Conservation (phyloP, 1,140 invertebrate species). For the Spodoptera litura region DNA sequence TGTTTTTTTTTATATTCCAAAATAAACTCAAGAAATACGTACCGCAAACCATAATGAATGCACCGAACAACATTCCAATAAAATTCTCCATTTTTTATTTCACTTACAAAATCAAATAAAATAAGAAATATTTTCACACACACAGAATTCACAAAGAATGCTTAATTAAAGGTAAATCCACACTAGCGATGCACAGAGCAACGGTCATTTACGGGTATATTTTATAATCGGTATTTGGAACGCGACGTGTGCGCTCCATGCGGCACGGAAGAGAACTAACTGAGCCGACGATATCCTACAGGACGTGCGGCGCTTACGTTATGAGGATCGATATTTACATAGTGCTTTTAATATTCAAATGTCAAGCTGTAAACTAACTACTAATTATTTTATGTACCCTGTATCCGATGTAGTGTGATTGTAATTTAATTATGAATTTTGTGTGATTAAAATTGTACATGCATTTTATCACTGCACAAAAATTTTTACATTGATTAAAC, state of each 20-base stretch:
- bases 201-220: slow-evolving; percentile 52
- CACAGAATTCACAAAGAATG: slow-evolving; percentile 32
- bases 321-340: slow-evolving; percentile 85
- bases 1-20: background rate
- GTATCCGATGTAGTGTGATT: slow-evolving; percentile 19
- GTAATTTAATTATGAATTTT: slow-evolving; percentile 1
- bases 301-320: slow-evolving; percentile 74
- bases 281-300: slow-evolving; percentile 77
- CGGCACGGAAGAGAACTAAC: slow-evolving; percentile 80
- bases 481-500: too few relatives aligned
- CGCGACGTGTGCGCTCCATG: slow-evolving; percentile 76
- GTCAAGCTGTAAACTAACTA: slow-evolving; percentile 58
- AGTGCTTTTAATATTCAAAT: slow-evolving; percentile 81
- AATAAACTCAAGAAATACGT: slow-evolving; percentile 6
- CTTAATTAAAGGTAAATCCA: slow-evolving; percentile 48
- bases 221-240: slow-evolving; percentile 63
- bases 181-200: slow-evolving; percentile 53
- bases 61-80: slow-evolving; percentile 19
- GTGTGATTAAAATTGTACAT: too few relatives aligned
- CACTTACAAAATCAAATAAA: slow-evolving; percentile 6
- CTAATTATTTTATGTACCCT: slow-evolving; percentile 35
- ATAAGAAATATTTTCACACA: background rate
- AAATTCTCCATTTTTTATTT: background rate
- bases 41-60: slow-evolving; percentile 16
- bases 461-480: too few relatives aligned